Percentiles rank a stretch among this genome's conserved stretches.
Conservation (phyloP, 1,140 invertebrate genomes). For the Oncopeltus fasciatus region DNA sequence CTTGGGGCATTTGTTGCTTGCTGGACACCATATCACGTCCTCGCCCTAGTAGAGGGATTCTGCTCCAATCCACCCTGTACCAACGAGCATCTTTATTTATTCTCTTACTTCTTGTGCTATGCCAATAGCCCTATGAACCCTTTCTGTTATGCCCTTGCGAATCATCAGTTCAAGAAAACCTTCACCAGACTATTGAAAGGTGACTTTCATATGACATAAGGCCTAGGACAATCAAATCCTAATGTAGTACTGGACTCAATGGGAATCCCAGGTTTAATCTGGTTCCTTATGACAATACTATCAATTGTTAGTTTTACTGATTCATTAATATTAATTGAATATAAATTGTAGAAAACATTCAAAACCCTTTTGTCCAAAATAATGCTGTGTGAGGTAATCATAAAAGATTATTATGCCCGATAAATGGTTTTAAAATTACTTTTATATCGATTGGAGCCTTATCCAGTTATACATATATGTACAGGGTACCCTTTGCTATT, state of each 20-base stretch:
- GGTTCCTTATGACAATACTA: too few relatives aligned
- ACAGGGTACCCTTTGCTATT: background rate
- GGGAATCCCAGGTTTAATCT: too few relatives aligned
- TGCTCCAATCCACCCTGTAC: constrained; percentile 76
- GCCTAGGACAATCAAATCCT: background rate
- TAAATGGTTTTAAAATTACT: too few relatives aligned
- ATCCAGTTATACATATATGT: too few relatives aligned
- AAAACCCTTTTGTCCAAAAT: too few relatives aligned
- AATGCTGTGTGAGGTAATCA: too few relatives aligned
- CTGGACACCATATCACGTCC: constrained; percentile 98
- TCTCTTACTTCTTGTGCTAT: constrained; percentile 97
- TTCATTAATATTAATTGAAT: background rate
- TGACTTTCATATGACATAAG: constrained; percentile 75
- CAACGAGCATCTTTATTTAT: constrained; percentile 88
- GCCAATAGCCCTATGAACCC: constrained; percentile 97
- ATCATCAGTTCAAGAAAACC: constrained; percentile 98
- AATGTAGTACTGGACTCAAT: too few relatives aligned
- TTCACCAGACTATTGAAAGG: constrained; percentile 87
- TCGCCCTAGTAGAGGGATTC: constrained; percentile 90
- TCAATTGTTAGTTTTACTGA: background rate
- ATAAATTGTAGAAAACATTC: background rate
- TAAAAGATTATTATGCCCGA: background rate
- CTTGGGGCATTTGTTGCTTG: constrained; percentile 96
- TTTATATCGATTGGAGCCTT: too few relatives aligned
- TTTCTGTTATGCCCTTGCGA: constrained; percentile 96